A percentile compares a stretch with the other conserved stretches of the same genome.
phyloP scores from a whole-genome alignment of 2,888 invertebrate genomes.

The Tenthredo distinguenda region DNA sequence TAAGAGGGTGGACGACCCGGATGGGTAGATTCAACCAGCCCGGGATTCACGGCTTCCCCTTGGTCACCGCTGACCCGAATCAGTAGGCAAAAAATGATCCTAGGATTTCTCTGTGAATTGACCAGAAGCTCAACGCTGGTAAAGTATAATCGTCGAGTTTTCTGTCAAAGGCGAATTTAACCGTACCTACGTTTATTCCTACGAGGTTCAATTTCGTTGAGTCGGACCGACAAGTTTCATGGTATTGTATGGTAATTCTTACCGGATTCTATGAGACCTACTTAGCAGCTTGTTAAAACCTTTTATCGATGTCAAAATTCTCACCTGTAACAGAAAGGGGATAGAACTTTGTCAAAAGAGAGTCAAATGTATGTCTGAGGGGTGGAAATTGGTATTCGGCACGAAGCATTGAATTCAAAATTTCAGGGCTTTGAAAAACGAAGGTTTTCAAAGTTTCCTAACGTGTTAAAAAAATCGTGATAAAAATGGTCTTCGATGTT shows the following conservation, averaged over 20 bases:
- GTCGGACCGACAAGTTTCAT: neutral
- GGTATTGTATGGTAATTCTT: neutral
- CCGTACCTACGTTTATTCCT: neutral
- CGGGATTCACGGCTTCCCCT: constrained; percentile 45
- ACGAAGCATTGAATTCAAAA: neutral
- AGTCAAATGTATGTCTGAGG: neutral
- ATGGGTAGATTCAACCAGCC: constrained; percentile 36
- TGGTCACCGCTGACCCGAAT: constrained; percentile 48
- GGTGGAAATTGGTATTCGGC: neutral
- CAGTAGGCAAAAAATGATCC: constrained; percentile 39
- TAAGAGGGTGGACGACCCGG: constrained; percentile 41
- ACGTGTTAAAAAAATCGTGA: neutral
- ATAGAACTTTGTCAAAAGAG: neutral
- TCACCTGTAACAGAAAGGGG: neutral
- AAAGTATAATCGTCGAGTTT: neutral
- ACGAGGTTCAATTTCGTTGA: neutral
- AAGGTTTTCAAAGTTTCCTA: too few relatives aligned
- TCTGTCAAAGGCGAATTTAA: neutral
- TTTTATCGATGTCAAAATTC: neutral
- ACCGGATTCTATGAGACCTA: neutral
- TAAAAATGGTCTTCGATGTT: too few relatives aligned
- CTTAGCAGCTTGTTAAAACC: neutral
- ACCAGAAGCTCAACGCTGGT: neutral
- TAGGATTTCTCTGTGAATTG: constrained; percentile 13
- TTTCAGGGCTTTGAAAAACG: too few relatives aligned